phyloP scores from a whole-genome alignment of 2,888 invertebrate genomes.

The Camponotus fellah region DNA sequence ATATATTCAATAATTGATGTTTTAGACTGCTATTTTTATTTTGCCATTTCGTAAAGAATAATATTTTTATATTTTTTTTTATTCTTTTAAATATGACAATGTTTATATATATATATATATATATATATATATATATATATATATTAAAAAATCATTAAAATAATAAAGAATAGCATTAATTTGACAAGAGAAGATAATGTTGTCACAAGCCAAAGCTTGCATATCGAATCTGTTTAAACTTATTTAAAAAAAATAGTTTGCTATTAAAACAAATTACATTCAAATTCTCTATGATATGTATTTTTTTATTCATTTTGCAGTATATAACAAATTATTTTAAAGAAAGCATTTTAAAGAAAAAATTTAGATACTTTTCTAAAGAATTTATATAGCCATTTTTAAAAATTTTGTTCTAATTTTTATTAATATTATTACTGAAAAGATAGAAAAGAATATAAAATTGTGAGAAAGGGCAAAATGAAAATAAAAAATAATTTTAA shows the following conservation, averaged over 20 bases:
- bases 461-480: too few species aligned
- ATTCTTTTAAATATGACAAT: not conserved
- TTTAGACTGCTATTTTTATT: not conserved
- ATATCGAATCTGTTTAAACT: not conserved
- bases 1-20: not conserved
- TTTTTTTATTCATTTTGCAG: not conserved
- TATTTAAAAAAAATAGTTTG: not conserved
- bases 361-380: not conserved
- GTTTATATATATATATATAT: not conserved
- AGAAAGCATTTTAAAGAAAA: not conserved
- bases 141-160: not conserved
- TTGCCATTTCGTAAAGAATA: not conserved
- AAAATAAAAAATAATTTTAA: not conserved
- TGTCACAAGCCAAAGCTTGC: not conserved
- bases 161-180: not conserved
- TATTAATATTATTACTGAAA: too few species aligned
- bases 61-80: not conserved
- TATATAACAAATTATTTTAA: not conserved
- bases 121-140: not conserved
- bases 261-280: too few species aligned
- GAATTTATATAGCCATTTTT: too few species aligned
- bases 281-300: too few species aligned
- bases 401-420: too few species aligned
- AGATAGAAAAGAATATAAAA: too few species aligned
- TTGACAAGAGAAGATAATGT: not conserved